Evolutionary conservation across 2,113 vertebrate genomes (phyloP).

Genomic region (Alouatta palliata): DNA sequence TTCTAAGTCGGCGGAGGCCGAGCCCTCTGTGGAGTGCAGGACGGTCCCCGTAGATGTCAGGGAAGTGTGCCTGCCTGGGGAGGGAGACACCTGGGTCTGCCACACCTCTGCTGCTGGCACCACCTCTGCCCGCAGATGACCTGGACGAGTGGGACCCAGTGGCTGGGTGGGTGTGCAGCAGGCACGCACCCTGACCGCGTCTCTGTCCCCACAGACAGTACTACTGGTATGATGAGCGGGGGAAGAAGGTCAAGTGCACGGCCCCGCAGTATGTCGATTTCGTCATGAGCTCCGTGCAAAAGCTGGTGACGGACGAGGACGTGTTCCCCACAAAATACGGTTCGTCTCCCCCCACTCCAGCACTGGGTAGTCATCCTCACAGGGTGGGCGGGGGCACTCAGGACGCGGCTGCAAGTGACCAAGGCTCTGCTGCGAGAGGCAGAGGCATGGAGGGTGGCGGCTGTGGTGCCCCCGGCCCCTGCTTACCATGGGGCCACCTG

Average conservation of each 20-base stretch:
- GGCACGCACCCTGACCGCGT: background rate
- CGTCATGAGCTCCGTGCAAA: conserved; percentile 98
- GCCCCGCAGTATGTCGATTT: conserved; percentile 99
- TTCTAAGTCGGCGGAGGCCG: background rate
- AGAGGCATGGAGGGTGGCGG: too few species aligned
- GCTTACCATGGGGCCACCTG: too few species aligned
- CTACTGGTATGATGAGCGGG: conserved; percentile 99
- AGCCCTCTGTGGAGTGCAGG: background rate
- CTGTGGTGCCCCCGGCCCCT: too few species aligned
- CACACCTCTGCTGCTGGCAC: background rate
- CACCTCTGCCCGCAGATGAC: background rate
- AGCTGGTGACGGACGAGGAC: conserved; percentile 98
- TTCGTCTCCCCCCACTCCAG: conserved; percentile 76
- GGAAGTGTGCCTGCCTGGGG: background rate
- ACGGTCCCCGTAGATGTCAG: background rate
- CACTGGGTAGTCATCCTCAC: background rate
- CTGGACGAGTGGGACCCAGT: too few species aligned
- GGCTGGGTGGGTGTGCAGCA: background rate
- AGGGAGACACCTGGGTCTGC: background rate
- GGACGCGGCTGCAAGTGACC: too few species aligned
- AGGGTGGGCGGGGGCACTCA: background rate
- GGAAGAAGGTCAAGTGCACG: conserved; percentile 99
- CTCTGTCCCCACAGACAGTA: conserved; percentile 90
- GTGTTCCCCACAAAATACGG: conserved; percentile 99
- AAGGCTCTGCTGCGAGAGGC: too few species aligned